Base-by-base conservation (phyloP, 2,797 vertebrate genomes). In the Phalanger gymnotis region DNA sequence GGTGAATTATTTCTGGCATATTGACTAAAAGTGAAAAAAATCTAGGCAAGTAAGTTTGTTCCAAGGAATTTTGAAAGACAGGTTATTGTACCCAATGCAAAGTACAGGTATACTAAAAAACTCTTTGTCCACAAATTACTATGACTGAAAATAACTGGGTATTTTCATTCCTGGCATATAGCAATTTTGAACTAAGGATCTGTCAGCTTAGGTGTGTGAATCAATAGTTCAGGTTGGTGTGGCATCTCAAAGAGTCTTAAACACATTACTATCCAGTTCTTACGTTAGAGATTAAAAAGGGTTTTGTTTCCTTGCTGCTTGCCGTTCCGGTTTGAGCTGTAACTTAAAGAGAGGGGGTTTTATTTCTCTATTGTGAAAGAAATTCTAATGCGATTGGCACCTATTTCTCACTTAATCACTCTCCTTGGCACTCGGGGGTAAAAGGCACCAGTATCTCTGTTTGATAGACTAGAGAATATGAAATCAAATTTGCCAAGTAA, bases 81-180 rank as follows among this genome's bases (percentile, higher is more conserved):
- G 34, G n/a, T 93, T 93, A 94, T 53, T 92, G 55, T 54, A 94
- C 22, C 91, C 51, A 93, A 57, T 95, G 30, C 93, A 25, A 96
- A 96, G 92, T 91, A 54, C 95, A 97, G 93, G 34, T 54, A 91
- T 31, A 95, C 31, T 93, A 53, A 28, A 93, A 16, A 94, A 22
- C 30, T 90, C 27, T 56, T 51, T 92, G 10, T 47, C 93, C 51
- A 92, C 55, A 94, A 92, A 53, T 96, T 94, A 94, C 47, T 73
- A 90, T 47, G 28, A 92, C 81, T 92, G 92, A 94, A 61, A 53
- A 93, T 12, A 95, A 11, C n/a, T n/a, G n/a, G n/a, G n/a, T n/a
- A n/a, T 47, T 81, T 81, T 47, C 27, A 19, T 81, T 47, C 47
- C 9, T 47, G n/a, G 6, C 16, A 11, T 81, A 81, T 22, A 47